These are phyloP conservation scores for Camponotus fellah DNA, from an alignment of 2,888 invertebrate species.

Conservation along the genomic window DNA sequence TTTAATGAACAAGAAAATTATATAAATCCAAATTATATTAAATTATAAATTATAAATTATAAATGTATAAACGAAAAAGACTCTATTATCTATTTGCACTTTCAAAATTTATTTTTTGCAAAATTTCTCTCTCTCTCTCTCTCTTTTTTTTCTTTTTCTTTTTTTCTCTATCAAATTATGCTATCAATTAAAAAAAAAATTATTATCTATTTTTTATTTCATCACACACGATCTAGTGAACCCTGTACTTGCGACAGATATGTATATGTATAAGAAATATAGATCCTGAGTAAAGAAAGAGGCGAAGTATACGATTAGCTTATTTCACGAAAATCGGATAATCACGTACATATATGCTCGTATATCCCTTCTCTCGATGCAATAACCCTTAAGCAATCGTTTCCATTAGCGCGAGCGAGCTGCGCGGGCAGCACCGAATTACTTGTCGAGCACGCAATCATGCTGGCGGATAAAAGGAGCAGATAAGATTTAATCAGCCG, in stretches of 20 bases:
- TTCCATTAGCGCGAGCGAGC: slow-evolving; percentile 43
- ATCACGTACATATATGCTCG: slow-evolving; percentile 34
- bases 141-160: too few species aligned
- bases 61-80: neutral
- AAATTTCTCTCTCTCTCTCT: neutral
- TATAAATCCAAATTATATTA: neutral
- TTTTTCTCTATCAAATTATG: slow-evolving; percentile 7
- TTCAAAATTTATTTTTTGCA: neutral
- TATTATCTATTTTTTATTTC: neutral
- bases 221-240: neutral
- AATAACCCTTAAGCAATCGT: slow-evolving; percentile 55
- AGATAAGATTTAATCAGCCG: slow-evolving; percentile 64
- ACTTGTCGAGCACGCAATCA: slow-evolving; percentile 37
- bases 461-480: slow-evolving; percentile 25
- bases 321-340: slow-evolving; percentile 20
- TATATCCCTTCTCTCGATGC: slow-evolving; percentile 51
- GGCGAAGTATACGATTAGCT: neutral
- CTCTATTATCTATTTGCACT: neutral
- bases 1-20: neutral
- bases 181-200: slow-evolving; percentile 6
- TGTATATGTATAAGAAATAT: neutral
- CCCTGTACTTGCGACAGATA: neutral
- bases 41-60: too few species aligned
- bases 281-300: neutral
- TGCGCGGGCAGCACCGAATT: slow-evolving; percentile 12